Conservation (phyloP, 2,888 invertebrate genomes). For the Volucella bombylans region DNA sequence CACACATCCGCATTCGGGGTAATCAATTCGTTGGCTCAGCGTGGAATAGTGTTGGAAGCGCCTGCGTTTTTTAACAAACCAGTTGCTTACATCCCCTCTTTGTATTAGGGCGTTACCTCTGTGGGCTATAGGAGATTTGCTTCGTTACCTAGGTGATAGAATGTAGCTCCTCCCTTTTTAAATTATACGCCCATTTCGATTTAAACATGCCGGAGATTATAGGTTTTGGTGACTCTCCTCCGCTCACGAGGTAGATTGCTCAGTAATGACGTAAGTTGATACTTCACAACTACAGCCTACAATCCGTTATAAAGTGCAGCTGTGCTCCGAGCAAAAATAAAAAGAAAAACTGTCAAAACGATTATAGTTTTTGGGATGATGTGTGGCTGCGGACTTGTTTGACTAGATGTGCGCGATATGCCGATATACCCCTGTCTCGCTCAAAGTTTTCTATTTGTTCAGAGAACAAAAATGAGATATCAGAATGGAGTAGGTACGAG, state of each 20-base stretch:
- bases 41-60: constrained; percentile 52
- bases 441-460: constrained; percentile 69
- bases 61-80: constrained; percentile 56
- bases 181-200: constrained; percentile 28
- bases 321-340: constrained; percentile 42
- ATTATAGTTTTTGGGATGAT: constrained; percentile 67
- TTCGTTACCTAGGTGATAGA: constrained; percentile 65
- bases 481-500: constrained; percentile 42
- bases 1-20: constrained; percentile 12
- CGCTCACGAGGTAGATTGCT: constrained; percentile 33
- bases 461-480: constrained; percentile 69
- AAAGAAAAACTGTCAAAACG: constrained; percentile 59
- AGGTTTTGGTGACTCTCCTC: constrained; percentile 40
- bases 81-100: constrained; percentile 61
- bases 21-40: constrained; percentile 26
- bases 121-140: constrained; percentile 31
- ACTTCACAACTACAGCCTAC: constrained; percentile 23
- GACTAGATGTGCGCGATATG: constrained; percentile 51
- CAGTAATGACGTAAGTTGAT: constrained; percentile 44
- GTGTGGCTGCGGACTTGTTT: constrained; percentile 51
- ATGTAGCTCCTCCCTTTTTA: constrained; percentile 35
- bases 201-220: constrained; percentile 47
- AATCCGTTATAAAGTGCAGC: constrained; percentile 66
- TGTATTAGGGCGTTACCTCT: constrained; percentile 24
- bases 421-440: constrained; percentile 64